Conservation (phyloP, 2,888 invertebrate species). For the Antheraea yamamai region DNA sequence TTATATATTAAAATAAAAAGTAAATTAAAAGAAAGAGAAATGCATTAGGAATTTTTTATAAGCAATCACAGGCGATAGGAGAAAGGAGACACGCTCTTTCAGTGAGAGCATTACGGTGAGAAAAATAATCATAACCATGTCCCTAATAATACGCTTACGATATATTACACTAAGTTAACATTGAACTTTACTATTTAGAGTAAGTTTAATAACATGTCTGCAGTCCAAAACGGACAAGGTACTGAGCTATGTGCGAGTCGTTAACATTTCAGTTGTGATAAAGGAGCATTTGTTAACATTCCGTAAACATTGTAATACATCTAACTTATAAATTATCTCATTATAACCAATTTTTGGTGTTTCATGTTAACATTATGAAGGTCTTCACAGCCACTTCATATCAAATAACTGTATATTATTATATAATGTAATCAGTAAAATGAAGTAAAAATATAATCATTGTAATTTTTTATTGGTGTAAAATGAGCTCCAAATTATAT, state of each 20-base stretch:
- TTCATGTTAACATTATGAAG: conserved; percentile 60
- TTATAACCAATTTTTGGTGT: conserved; percentile 69
- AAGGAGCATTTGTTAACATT: conserved; percentile 53
- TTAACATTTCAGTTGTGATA: conserved; percentile 40
- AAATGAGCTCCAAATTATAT: conserved; percentile 59
- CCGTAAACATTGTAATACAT: conserved; percentile 58
- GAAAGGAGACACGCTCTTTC: conserved; percentile 55
- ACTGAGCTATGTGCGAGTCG: conserved; percentile 75
- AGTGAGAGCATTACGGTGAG: conserved; percentile 55
- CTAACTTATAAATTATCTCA: conserved; percentile 64
- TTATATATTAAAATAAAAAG: conserved; percentile 42
- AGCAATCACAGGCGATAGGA: conserved; percentile 71
- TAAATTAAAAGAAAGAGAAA: conserved; percentile 55
- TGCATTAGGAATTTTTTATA: conserved; percentile 71
- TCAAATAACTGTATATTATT: conserved; percentile 50
- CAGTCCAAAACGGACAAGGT: conserved; percentile 66
- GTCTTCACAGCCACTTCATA: conserved; percentile 77
- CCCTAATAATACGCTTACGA: conserved; percentile 76
- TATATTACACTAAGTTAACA: conserved; percentile 78
- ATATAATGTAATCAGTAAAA: conserved; percentile 48
- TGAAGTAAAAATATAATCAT: conserved; percentile 44
- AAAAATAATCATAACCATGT: conserved; percentile 63
- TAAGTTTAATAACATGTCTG: conserved; percentile 65
- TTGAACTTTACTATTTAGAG: conserved; percentile 72
- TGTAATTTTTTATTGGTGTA: conserved; percentile 42